Percentiles rank a stretch among this genome's conserved stretches.
These are phyloP conservation scores for Palaemon carinicauda DNA, from an alignment of 1,140 invertebrate genomes.

Conservation along the genomic window DNA sequence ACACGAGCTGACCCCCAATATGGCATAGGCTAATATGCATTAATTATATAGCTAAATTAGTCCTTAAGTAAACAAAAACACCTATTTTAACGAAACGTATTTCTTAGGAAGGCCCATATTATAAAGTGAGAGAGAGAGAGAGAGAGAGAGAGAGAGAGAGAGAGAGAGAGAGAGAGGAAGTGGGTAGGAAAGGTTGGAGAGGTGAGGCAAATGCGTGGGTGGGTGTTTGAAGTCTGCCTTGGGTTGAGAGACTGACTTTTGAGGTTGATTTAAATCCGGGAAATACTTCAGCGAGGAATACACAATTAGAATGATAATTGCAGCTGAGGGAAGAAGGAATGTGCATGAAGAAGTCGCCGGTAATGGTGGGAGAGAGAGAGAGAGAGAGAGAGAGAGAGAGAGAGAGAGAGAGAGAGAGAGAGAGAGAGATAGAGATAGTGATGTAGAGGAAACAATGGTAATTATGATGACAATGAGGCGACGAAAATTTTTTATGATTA, in stretches of 20 bases:
- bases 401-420: background rate
- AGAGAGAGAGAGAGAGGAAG: background rate
- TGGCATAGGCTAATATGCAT: too few relatives aligned
- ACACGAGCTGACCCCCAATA: too few relatives aligned
- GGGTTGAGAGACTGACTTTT: background rate
- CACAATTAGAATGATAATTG: background rate
- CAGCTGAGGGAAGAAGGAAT: too few relatives aligned
- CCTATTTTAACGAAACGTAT: too few relatives aligned
- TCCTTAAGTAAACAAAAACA: too few relatives aligned
- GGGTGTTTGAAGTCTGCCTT: background rate
- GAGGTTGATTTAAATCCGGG: slow-evolving; percentile 4
- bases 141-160: background rate
- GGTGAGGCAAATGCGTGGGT: background rate
- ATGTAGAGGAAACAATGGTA: too few relatives aligned
- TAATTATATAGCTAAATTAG: too few relatives aligned
- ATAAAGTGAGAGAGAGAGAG: background rate
- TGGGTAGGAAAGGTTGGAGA: background rate
- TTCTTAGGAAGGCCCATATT: too few relatives aligned
- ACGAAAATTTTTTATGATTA: too few relatives aligned
- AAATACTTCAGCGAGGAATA: background rate
- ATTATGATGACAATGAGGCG: too few relatives aligned
- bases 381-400: background rate
- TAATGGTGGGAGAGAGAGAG: background rate
- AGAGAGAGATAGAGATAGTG: too few relatives aligned
- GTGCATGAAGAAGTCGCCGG: too few relatives aligned